Conservation (phyloP, 2,888 invertebrate genomes). For the Hyalella azteca region DNA sequence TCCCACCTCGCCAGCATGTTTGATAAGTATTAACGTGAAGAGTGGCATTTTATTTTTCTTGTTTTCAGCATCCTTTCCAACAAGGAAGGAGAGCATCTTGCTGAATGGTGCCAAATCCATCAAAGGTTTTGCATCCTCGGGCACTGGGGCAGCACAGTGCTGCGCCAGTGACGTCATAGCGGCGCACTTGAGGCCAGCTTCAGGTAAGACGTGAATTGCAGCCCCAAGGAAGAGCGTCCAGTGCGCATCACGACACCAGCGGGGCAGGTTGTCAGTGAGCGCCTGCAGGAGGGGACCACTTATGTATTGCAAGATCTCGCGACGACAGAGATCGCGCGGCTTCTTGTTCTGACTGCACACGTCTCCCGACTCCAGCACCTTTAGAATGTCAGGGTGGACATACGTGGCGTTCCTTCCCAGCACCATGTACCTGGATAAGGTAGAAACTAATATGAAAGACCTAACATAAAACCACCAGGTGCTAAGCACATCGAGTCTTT, state of each 20-base stretch:
- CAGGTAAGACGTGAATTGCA: constrained; percentile 46
- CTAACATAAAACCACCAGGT: too few species aligned
- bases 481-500: too few species aligned
- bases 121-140: constrained; percentile 65
- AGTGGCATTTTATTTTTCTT: constrained; percentile 39
- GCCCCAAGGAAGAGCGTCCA: constrained; percentile 57
- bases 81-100: constrained; percentile 67
- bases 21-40: constrained; percentile 49
- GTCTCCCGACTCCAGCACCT: constrained; percentile 77
- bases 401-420: constrained; percentile 79
- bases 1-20: constrained; percentile 36
- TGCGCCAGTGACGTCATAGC: constrained; percentile 52
- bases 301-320: constrained; percentile 75
- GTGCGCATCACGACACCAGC: constrained; percentile 65
- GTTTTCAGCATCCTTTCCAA: constrained; percentile 45
- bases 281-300: constrained; percentile 70
- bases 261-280: constrained; percentile 74
- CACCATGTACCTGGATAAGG: constrained; percentile 79
- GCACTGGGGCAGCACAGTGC: constrained; percentile 50
- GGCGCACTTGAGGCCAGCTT: constrained; percentile 22
- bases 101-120: constrained; percentile 75
- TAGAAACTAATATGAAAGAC: too few species aligned
- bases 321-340: constrained; percentile 70
- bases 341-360: constrained; percentile 77
- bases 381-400: constrained; percentile 82